Percentiles rank a stretch among this genome's conserved stretches.
These are phyloP conservation scores for Sylvia atricapilla DNA, from an alignment of 2,113 vertebrate genomes.

Conservation along the genomic window DNA sequence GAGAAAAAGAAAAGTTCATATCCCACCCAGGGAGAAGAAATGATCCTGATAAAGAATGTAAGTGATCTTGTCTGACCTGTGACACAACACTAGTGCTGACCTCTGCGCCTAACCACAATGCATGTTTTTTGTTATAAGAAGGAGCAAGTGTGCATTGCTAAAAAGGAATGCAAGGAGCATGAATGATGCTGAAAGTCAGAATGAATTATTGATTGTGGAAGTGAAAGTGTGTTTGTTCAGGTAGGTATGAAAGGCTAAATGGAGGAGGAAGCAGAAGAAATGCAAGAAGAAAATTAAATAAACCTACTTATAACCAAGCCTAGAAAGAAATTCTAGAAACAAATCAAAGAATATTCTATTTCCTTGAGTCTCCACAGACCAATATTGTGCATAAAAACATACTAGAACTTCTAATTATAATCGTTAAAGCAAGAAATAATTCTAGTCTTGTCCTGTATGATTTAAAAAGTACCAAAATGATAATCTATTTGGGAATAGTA, in stretches of 20 bases:
- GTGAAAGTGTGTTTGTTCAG: conserved; percentile 48
- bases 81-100: conserved; percentile 57
- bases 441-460: not conserved
- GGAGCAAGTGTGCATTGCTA: conserved; percentile 41
- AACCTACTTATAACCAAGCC: not conserved
- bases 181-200: conserved; percentile 58
- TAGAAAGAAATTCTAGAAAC: not conserved
- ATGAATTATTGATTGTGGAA: conserved; percentile 43
- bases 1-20: conserved; percentile 69
- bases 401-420: not conserved
- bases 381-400: not conserved
- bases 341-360: not conserved
- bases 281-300: conserved; percentile 23
- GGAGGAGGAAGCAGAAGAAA: conserved; percentile 8
- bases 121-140: conserved; percentile 72
- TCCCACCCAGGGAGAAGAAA: conserved; percentile 79
- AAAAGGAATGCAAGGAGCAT: conserved; percentile 55
- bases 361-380: not conserved
- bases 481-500: not conserved
- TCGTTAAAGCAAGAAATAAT: not conserved
- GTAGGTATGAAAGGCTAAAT: not conserved
- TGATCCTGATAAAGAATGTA: conserved; percentile 77
- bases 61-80: conserved; percentile 74
- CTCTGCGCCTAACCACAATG: conserved; percentile 52
- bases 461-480: not conserved